Evolutionary conservation across 2,888 invertebrate species (phyloP).

Genomic region (Hedychridium roseum): DNA sequence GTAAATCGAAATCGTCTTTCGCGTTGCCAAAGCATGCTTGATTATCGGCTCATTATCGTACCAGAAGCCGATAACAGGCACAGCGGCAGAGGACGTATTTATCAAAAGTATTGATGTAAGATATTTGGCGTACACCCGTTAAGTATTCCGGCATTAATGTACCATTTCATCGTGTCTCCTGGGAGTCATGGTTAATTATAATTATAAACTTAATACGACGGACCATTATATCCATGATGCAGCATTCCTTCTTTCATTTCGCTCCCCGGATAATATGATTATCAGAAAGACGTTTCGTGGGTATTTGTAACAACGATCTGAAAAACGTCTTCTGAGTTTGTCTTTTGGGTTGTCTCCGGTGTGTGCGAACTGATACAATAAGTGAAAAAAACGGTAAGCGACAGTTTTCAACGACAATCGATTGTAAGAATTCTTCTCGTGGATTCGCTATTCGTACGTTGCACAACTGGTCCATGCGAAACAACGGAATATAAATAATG

Average conservation of each 20-base stretch:
- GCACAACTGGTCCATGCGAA: slow-evolving; percentile 12
- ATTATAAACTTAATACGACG: slow-evolving; percentile 12
- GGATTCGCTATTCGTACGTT: no score
- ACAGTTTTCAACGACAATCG: no score
- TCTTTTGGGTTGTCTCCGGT: no score
- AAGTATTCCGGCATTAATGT: slow-evolving; percentile 1
- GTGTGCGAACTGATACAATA: no score
- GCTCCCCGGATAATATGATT: no score
- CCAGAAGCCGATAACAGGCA: neutral
- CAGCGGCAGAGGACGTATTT: neutral
- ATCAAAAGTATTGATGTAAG: slow-evolving; percentile 7
- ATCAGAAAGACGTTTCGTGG: no score
- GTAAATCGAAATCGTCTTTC: no score
- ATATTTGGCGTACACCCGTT: neutral
- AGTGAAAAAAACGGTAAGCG: no score
- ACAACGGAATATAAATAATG: slow-evolving; percentile 12
- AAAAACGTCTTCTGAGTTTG: no score
- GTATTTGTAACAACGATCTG: neutral
- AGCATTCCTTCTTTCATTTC: slow-evolving; percentile 13
- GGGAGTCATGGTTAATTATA: neutral
- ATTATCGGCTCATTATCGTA: no score
- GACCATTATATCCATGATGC: slow-evolving; percentile 14
- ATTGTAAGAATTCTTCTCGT: no score
- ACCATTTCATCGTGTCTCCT: neutral
- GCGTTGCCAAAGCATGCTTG: no score